Base-by-base conservation (phyloP, 2,888 invertebrate species). In the Alloplasta piceator region DNA sequence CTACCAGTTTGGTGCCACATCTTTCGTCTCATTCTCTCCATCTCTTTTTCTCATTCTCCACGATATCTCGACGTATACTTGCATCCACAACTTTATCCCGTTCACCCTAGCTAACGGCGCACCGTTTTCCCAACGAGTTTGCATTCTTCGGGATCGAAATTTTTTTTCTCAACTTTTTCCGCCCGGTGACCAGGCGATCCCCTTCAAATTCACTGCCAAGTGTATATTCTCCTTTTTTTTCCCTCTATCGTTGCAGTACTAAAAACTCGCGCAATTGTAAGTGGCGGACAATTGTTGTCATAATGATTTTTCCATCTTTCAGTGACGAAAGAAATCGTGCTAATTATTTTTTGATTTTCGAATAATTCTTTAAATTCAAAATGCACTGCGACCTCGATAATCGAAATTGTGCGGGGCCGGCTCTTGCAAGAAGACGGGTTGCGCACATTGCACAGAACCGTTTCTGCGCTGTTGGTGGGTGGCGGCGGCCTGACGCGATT, bases 111-210 rank as follows among this genome's bases (percentile, higher is more conserved):
- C 58, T 56, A 48, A 72, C 66, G 5, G 58, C 55, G 12, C 41
- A 9, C 56, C 66, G 64, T 43, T 68, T 26, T 70, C 55, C 74
- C 78, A 64, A 63, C 68, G 67, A 68, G 50, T 43, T 52, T 55
- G 52, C 52, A 78, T 79, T 68, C 46, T 56, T 38, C 26, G n/a
- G 43, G 55, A 14, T 63, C 63, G 71, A 58, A 72, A 66, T 71
- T 58, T 78, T 78, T 72, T 36, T 43, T 36, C 4, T 16, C 38
- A n/a, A 12, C 64, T n/a, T 6, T n/a, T 60, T 41, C 6, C 48
- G 26, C 12, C 5, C 5, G 50, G 12, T 52, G 14, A 50, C 10
- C 43, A 43, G 39, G 26, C 48, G 36, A n/a, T 60, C 16, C 2
- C 12, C 36, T 55, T 38, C 38, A n/a, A 43, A 63, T 56, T 64